These are phyloP conservation scores for Caranx melampygus DNA, from an alignment of 2,113 vertebrate species.

Conservation along the genomic window DNA sequence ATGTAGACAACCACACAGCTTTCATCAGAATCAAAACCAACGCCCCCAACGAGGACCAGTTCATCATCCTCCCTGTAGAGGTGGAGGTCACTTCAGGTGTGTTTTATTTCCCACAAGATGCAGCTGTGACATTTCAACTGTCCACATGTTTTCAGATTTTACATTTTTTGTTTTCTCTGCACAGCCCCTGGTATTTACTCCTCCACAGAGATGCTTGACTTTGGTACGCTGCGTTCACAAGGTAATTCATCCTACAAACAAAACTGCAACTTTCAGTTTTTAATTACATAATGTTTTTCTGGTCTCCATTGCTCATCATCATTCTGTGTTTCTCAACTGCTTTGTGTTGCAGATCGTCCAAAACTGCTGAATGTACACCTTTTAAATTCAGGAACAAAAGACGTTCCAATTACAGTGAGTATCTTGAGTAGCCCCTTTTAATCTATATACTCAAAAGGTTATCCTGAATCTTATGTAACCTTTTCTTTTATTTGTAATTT, in stretches of 20 bases:
- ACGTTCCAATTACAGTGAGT: conserved; percentile 97
- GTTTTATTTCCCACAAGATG: background rate
- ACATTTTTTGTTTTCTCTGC: background rate
- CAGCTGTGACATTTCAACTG: too few relatives aligned
- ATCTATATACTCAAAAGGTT: background rate
- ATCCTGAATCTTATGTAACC: background rate
- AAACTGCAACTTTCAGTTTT: background rate
- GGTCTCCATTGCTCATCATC: background rate
- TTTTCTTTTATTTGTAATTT: background rate
- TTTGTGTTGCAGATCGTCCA: conserved; percentile 89
- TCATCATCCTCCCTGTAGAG: conserved; percentile 97
- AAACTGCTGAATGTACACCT: conserved; percentile 98
- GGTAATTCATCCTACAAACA: conserved; percentile 77
- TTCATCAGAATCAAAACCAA: conserved; percentile 99
- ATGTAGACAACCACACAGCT: conserved; percentile 98
- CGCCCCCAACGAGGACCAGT: conserved; percentile 92
- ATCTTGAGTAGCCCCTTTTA: background rate
- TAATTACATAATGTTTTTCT: background rate
- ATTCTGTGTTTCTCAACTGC: background rate
- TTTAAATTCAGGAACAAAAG: conserved; percentile 99
- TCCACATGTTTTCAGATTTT: background rate
- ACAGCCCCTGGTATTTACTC: conserved; percentile 84
- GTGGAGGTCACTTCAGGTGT: conserved; percentile 98
- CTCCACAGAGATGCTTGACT: conserved; percentile 95
- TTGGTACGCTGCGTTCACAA: conserved; percentile 97